phyloP scores from a whole-genome alignment of 1,140 invertebrate genomes.

The Eulimnadia texana region DNA sequence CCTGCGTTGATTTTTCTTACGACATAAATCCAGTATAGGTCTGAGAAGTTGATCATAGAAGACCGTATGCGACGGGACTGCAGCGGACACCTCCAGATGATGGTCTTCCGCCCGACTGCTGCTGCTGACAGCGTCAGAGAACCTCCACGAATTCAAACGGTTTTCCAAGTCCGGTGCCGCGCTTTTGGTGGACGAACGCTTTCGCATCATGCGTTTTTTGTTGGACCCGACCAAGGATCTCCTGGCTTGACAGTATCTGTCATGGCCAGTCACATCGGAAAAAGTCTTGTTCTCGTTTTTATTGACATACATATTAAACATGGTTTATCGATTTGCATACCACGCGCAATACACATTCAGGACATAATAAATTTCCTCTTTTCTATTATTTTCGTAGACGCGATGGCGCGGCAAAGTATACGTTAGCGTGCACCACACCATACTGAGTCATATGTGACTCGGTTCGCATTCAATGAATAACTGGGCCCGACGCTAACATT shows the following conservation, averaged over 20 bases:
- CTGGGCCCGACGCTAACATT: background rate
- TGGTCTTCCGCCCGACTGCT: slow-evolving; percentile 42
- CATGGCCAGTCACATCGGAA: slow-evolving; percentile 13
- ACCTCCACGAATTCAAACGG: slow-evolving; percentile 57
- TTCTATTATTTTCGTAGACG: background rate
- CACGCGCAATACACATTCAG: background rate
- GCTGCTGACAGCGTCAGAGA: slow-evolving; percentile 46
- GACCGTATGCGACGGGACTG: too few species aligned
- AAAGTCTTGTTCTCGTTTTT: background rate
- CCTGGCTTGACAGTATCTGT: slow-evolving; percentile 23
- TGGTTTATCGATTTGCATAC: background rate
- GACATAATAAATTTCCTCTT: background rate
- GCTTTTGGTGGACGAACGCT: slow-evolving; percentile 20
- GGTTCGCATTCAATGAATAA: too few species aligned
- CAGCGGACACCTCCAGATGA: too few species aligned
- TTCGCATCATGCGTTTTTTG: slow-evolving; percentile 23
- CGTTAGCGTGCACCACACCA: background rate
- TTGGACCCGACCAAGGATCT: slow-evolving; percentile 22
- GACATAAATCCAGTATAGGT: too few species aligned
- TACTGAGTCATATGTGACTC: background rate
- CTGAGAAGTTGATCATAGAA: too few species aligned
- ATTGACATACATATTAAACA: background rate
- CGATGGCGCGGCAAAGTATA: background rate
- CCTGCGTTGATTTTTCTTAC: too few species aligned
- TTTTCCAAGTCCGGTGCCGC: slow-evolving; percentile 37